Evolutionary conservation across 2,888 invertebrate genomes (phyloP).

Genomic region (Tortrix viridana): DNA sequence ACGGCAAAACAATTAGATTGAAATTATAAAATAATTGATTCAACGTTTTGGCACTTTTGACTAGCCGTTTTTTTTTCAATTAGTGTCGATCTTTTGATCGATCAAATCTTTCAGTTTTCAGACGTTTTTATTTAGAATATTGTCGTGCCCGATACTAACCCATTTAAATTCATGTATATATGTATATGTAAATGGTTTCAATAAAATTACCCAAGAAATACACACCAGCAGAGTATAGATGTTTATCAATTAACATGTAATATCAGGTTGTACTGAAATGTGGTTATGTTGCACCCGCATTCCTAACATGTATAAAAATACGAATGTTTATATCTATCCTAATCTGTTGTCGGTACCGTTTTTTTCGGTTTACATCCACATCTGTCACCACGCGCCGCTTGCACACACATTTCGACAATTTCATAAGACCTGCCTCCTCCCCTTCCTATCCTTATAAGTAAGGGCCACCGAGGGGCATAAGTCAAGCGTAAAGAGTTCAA

Average conservation of each 20-base stretch:
- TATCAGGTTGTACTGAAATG: not conserved
- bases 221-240: no score
- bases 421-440: conserved; percentile 50
- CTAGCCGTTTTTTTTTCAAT: no score
- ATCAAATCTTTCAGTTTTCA: no score
- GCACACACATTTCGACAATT: conserved; percentile 56
- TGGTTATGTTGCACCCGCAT: not conserved
- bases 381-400: conserved; percentile 77
- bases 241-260: not conserved
- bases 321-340: conserved; percentile 26
- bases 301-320: conserved; percentile 13
- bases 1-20: conserved; percentile 43
- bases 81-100: no score
- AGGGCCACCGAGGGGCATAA: conserved; percentile 36
- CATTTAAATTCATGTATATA: no score
- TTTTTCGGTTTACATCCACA: conserved; percentile 77
- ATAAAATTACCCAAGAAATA: no score
- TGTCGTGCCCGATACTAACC: no score
- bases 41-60: no score
- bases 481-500: conserved; percentile 32
- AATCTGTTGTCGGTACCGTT: conserved; percentile 57
- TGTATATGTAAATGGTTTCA: no score
- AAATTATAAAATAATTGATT: no score
- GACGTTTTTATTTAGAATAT: no score
- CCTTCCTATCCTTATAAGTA: conserved; percentile 25